Percentiles rank a stretch among this genome's conserved stretches.
phyloP scores from a whole-genome alignment of 2,113 vertebrate genomes.

The Heterotis niloticus region DNA sequence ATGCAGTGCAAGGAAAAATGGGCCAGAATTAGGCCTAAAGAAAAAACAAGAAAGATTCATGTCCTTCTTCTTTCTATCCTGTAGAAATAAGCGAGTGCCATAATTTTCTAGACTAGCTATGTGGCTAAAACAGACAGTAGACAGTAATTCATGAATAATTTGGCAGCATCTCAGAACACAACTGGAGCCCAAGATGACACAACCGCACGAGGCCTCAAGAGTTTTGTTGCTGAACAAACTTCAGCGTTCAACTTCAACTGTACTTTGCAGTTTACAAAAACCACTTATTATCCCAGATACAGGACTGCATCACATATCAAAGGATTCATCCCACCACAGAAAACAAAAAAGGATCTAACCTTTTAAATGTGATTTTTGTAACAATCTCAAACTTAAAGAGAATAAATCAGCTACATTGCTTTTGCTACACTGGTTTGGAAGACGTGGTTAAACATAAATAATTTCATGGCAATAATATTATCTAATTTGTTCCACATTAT shows the following conservation, averaged over 20 bases:
- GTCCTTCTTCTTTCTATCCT: too few relatives aligned
- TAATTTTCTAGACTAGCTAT: neutral
- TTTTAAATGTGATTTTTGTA: constrained; percentile 3
- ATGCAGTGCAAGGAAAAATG: too few relatives aligned
- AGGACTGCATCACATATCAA: neutral
- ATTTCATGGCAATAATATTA: neutral
- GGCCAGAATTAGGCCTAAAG: too few relatives aligned
- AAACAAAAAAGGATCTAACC: constrained; percentile 13
- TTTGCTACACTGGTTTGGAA: constrained; percentile 15
- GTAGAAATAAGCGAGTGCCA: too few relatives aligned
- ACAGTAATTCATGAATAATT: neutral
- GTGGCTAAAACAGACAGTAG: neutral
- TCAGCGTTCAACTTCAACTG: neutral
- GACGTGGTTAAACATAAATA: neutral
- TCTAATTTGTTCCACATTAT: neutral
- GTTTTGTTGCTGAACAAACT: neutral
- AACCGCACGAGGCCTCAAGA: neutral
- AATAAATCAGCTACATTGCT: neutral
- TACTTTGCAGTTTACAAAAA: neutral
- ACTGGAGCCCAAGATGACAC: neutral
- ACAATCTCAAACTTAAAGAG: neutral
- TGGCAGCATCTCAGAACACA: neutral
- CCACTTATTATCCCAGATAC: neutral
- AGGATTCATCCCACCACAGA: constrained; percentile 3
- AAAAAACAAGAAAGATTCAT: too few relatives aligned